A percentile compares a stretch with the other conserved stretches of the same genome.
These are phyloP conservation scores for Nemurella pictetii DNA, from an alignment of 2,888 invertebrate genomes.

Conservation along the genomic window DNA sequence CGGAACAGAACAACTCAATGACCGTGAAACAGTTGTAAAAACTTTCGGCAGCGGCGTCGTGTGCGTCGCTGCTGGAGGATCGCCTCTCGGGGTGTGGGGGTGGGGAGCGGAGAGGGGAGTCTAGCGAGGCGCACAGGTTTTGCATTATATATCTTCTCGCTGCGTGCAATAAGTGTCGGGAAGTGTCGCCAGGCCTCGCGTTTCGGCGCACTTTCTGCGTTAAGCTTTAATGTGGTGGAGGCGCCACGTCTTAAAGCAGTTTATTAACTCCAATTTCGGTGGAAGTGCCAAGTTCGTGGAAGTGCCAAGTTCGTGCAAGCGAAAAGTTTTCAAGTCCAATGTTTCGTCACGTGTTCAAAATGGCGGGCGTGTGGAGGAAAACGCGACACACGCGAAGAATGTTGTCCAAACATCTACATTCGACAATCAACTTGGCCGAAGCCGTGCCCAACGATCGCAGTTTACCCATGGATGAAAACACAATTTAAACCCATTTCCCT, in stretches of 20 bases:
- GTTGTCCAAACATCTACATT: not conserved
- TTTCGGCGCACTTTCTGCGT: no score
- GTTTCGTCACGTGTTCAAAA: no score
- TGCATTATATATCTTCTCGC: not conserved
- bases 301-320: not conserved
- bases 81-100: no score
- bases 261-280: no score
- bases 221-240: no score
- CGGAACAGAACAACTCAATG: conserved; percentile 16
- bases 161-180: not conserved
- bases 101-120: no score
- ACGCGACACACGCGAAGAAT: not conserved
- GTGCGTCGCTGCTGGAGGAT: no score
- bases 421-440: not conserved
- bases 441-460: not conserved
- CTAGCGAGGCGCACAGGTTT: not conserved
- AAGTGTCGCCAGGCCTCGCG: no score
- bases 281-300: not conserved
- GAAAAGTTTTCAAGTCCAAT: not conserved
- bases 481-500: conserved; percentile 11
- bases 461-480: conserved; percentile 7
- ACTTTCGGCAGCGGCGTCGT: not conserved
- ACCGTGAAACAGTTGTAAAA: conserved; percentile 21
- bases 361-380: no score
- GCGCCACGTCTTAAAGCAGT: no score